Evolutionary conservation across 2,113 vertebrate genomes (phyloP), one percentile per base, ranked within the genome.

Genomic region (Cyprinodon variegatus): DNA sequence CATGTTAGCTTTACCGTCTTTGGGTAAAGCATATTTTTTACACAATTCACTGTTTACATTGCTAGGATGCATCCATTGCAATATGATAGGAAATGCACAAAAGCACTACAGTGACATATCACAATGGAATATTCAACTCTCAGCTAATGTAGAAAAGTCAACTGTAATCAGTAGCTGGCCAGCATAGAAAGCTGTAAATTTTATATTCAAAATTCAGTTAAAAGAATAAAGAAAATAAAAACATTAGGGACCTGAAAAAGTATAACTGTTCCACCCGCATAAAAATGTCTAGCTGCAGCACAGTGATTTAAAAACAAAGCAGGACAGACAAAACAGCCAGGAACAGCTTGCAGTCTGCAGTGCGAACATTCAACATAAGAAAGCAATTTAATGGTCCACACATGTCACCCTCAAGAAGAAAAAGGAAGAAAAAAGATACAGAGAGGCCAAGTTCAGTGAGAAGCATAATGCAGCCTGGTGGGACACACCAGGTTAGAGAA

Each of bases 331-430:
- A 84, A 45, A 86, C 83, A 87, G 79, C 66, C 71, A 70, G 66
- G 73, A 74, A 65, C 82, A 7, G 70, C 78, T 79, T 76, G 76
- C 78, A 12, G 74, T 78, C 78, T 82, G 79, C 77, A 78, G 78
- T 75, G 83, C n/a, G 53, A 89, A 86, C 78, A 81, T 69, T 76
- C 72, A 61, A 77, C 94, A 94, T 94, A 81, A 93, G 93, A 94
- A 94, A 94, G 93, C 90, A 93, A 93, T 94, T 94, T 93, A 70
- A 77, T 68, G 74, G 83, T 86, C 75, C 41, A 85, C 83, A 77
- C 89, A 86, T 83, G 76, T 87, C 90, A 88, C 74, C 61, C 48
- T 40, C 50, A n/a, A 81, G 82, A 10, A 43, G 10, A n/a, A 71
- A 78, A 85, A 87, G 29, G 72, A 59, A 86, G 70, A 76, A 88